Conservation (phyloP, 2,113 vertebrate species). For the Pipa parva region DNA sequence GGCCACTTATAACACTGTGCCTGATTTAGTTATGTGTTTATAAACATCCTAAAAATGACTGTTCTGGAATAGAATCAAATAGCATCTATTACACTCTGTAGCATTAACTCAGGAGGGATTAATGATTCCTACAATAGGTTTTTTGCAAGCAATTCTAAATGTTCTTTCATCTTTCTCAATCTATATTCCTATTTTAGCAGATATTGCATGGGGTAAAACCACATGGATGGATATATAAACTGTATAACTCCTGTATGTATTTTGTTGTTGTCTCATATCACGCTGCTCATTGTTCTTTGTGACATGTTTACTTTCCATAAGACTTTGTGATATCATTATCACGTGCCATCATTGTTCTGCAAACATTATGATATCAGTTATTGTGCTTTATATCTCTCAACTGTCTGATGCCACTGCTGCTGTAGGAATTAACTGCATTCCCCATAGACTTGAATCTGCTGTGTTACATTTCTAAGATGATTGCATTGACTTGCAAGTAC, state of each 20-base stretch:
- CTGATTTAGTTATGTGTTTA: no score
- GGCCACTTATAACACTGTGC: no score
- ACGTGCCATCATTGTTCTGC: slow-evolving; percentile 46
- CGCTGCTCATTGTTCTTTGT: slow-evolving; percentile 37
- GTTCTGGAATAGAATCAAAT: no score
- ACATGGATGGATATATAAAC: neutral
- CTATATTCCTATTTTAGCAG: slow-evolving; percentile 1
- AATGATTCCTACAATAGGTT: no score
- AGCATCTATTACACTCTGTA: no score
- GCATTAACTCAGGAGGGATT: no score
- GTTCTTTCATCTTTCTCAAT: no score
- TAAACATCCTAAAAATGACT: no score
- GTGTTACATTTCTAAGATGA: neutral
- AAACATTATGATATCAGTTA: slow-evolving; percentile 37
- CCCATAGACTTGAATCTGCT: neutral
- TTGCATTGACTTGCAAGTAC: neutral
- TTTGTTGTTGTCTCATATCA: neutral
- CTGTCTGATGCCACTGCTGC: neutral
- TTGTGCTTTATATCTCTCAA: slow-evolving; percentile 60
- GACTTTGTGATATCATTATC: slow-evolving; percentile 42
- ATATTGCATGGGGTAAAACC: neutral
- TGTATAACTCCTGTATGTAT: neutral
- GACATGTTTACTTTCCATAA: slow-evolving; percentile 46
- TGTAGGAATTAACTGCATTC: neutral
- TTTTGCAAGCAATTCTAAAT: no score